Percentiles rank a stretch among this genome's conserved stretches.
Evolutionary conservation across 2,888 invertebrate genomes (phyloP).

Genomic region (Cerastis rubricosa): DNA sequence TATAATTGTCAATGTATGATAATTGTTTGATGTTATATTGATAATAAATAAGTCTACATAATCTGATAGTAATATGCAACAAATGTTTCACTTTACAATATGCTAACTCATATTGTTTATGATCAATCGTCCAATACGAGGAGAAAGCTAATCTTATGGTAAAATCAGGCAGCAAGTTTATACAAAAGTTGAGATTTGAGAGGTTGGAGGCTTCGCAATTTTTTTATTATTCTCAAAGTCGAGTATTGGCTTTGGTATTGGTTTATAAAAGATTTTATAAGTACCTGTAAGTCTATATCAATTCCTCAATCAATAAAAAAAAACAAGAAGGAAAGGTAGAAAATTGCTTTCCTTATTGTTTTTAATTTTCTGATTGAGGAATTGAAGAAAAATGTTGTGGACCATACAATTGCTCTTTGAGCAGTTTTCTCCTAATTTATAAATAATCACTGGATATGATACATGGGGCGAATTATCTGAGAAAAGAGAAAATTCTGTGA

Average conservation of each 20-base stretch:
- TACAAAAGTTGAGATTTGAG: background rate
- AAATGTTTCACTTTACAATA: conserved; percentile 33
- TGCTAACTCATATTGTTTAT: conserved; percentile 36
- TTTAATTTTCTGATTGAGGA: background rate
- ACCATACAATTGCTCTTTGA: background rate
- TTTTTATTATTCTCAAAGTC: too few relatives aligned
- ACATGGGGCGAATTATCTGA: background rate
- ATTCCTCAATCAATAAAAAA: too few relatives aligned
- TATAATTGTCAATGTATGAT: conserved; percentile 22
- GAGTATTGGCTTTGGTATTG: too few relatives aligned
- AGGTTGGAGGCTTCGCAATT: too few relatives aligned
- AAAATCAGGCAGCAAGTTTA: conserved; percentile 30
- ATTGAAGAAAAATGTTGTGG: background rate
- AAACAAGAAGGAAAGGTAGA: too few relatives aligned
- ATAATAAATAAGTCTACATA: conserved; percentile 21
- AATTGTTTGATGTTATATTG: conserved; percentile 12
- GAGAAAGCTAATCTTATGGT: conserved; percentile 62
- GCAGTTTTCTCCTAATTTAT: background rate
- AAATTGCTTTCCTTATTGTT: too few relatives aligned
- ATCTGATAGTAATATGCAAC: conserved; percentile 31
- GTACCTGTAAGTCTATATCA: too few relatives aligned
- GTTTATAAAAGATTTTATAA: background rate
- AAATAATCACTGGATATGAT: background rate
- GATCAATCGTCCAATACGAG: conserved; percentile 54
- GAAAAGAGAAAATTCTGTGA: too few relatives aligned